These are phyloP conservation scores for Speoplatyrhinus poulsoni DNA, from an alignment of 2,113 vertebrate species.

Conservation along the genomic window DNA sequence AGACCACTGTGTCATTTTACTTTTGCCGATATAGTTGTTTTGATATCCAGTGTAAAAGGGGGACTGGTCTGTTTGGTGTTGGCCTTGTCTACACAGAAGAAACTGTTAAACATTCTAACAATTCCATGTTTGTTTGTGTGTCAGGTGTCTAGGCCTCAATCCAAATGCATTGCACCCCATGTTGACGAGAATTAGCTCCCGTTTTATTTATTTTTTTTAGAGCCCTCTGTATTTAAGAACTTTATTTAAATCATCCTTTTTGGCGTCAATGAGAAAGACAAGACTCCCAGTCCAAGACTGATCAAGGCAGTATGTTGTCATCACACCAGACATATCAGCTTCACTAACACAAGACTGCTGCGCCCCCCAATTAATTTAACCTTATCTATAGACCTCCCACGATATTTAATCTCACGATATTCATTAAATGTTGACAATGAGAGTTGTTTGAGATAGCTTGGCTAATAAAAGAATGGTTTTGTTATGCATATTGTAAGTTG, in stretches of 20 bases:
- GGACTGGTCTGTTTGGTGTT: slow-evolving; percentile 33
- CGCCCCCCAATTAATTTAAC: no score
- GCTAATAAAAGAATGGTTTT: no score
- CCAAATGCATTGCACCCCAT: slow-evolving; percentile 9
- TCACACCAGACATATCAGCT: no score
- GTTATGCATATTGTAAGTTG: no score
- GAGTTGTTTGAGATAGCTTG: no score
- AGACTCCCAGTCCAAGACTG: slow-evolving; percentile 2
- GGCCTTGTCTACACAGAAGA: slow-evolving; percentile 27
- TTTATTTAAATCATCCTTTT: neutral
- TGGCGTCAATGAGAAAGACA: neutral
- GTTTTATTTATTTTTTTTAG: neutral
- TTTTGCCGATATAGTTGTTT: slow-evolving; percentile 64
- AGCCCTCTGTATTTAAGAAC: slow-evolving; percentile 1
- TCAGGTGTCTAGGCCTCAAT: slow-evolving; percentile 23
- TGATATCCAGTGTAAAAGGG: slow-evolving; percentile 54
- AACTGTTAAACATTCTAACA: slow-evolving; percentile 40
- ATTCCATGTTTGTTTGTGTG: slow-evolving; percentile 47
- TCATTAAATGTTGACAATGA: no score
- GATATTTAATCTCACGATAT: no score
- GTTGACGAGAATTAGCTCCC: slow-evolving; percentile 7
- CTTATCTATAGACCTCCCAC: no score
- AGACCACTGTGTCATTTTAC: slow-evolving; percentile 62
- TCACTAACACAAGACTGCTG: no score
- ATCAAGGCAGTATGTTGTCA: neutral